Evolutionary conservation across 2,113 vertebrate genomes (phyloP).

Genomic region (Polyodon spathula): DNA sequence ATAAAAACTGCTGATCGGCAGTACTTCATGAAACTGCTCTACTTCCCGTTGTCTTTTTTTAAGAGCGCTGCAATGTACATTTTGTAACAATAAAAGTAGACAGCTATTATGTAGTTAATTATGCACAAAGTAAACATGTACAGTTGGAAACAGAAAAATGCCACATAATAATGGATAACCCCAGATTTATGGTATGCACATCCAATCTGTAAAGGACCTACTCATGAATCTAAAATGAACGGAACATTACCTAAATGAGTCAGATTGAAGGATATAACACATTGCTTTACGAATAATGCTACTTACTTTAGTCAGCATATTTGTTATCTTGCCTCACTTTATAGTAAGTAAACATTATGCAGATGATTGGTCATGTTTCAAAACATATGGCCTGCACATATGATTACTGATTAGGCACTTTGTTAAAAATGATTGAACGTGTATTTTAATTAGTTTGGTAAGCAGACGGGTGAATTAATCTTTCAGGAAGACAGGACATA

Average conservation of each 20-base stretch:
- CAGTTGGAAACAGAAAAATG: conserved; percentile 59
- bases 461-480: conserved; percentile 33
- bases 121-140: conserved; percentile 68
- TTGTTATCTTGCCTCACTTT: conserved; percentile 71
- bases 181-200: conserved; percentile 62
- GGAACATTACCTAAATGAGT: conserved; percentile 82
- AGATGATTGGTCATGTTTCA: conserved; percentile 64
- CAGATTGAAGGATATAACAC: conserved; percentile 71
- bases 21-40: conserved; percentile 46
- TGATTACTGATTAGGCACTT: conserved; percentile 44
- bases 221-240: conserved; percentile 78
- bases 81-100: conserved; percentile 44
- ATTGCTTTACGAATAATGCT: conserved; percentile 66
- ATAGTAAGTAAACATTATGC: conserved; percentile 63
- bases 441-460: conserved; percentile 50
- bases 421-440: conserved; percentile 47
- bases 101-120: conserved; percentile 65
- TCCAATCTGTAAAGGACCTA: conserved; percentile 59
- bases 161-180: conserved; percentile 63
- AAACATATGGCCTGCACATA: conserved; percentile 55
- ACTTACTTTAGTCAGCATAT: conserved; percentile 67
- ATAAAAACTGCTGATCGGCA: conserved; percentile 36
- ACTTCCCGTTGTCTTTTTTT: conserved; percentile 50
- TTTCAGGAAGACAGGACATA: background rate
- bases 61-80: conserved; percentile 46